Evolutionary conservation across 37 sponge, comb jelly and placozoan genomes (phyloP), one percentile per base, ranked within the genome.

Genomic region (Halichondria panicea): DNA sequence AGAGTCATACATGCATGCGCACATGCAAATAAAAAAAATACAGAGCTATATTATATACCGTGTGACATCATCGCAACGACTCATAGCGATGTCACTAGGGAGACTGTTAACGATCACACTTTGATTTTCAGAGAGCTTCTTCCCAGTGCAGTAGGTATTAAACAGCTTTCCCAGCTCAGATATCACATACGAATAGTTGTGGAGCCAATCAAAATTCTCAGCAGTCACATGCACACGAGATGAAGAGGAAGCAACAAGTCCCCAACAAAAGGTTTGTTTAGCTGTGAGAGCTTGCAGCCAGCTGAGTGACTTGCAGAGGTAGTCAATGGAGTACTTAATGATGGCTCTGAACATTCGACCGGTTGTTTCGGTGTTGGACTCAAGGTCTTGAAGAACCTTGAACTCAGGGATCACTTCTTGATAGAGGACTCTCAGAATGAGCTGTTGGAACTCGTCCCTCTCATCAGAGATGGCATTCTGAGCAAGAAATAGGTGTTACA

Each of bases 231-330:
- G 39, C 38, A 79, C 34, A 58, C 69, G 68, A 15, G 48, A 27
- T 39, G 59, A 55, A 30, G 41, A 56, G 21, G 70, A 39, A 43
- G 80, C 69, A 25, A 79, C 80, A 7, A 79, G 32, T 27, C 80
- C 80, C 80, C 80, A 79, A 54, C 60, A 79, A 62, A 79, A 79
- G 15, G 24, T 36, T 15, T 79, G 80, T 38, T 57, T 68, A 53
- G 78, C 36, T 19, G 78, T 55, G 5, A 66, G 68, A 18, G 50
- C 34, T 32, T 25, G 15, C 15, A 78, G 44, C 78, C 78, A 78
- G 21, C 36, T 45, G 53, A 66, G 53, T 4, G 45, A 35, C 25
- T 34, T 43, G 38, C 38, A 43, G 21, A 78, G 68, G 24, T 27
- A 33, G 22, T 21, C 38, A 21, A 78, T 24, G 27, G 55, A 53